Base-by-base conservation (phyloP, 2,888 invertebrate genomes). In the Timema podura region DNA sequence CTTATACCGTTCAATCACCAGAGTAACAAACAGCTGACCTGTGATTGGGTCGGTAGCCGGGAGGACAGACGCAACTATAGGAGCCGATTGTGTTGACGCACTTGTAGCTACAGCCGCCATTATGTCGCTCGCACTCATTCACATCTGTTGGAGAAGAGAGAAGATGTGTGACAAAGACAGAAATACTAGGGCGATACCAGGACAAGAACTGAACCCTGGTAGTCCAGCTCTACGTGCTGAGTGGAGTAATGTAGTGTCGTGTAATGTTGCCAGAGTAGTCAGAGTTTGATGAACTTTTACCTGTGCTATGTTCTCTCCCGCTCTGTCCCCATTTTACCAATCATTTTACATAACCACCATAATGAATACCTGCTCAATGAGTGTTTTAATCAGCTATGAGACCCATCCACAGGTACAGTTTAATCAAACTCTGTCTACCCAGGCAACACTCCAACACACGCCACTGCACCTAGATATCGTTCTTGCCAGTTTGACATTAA, bases 41-140 rank as follows among this genome's bases (percentile, higher is more conserved):
- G 51, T 49, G 15, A n/a, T 67, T 61, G 2, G 30, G 67, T 64
- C 61, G 59, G 73, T 77, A 84, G 57, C 84, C 85, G 5, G 76
- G 70, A 0, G 82, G 79, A 73, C 87, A 88, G 66, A 78, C 76
- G 75, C 88, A 88, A 47, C 79, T 74, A 76, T 81, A 85, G 69
- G 83, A 80, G 11, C 87, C 87, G 6, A 80, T 74, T 5, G 78
- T 79, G 73, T 82, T 82, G 72, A 80, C 74, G 75, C 82, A 82
- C 30, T 79, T 76, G 6, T 80, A 80, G 67, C 77, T 78, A 72
- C 81, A 81, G 49, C 78, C 79, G n/a, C 75, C 74, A 48, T 71
- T 73, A 69, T 78, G 77, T 73, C 75, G 73, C 11, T 77, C 78
- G 74, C 83, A 83, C 72, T 82, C 82, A 72, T 80, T 77, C 69